A percentile compares a stretch with the other conserved stretches of the same genome.
phyloP scores from a whole-genome alignment of 2,113 vertebrate genomes.

The Leuciscus idus region DNA sequence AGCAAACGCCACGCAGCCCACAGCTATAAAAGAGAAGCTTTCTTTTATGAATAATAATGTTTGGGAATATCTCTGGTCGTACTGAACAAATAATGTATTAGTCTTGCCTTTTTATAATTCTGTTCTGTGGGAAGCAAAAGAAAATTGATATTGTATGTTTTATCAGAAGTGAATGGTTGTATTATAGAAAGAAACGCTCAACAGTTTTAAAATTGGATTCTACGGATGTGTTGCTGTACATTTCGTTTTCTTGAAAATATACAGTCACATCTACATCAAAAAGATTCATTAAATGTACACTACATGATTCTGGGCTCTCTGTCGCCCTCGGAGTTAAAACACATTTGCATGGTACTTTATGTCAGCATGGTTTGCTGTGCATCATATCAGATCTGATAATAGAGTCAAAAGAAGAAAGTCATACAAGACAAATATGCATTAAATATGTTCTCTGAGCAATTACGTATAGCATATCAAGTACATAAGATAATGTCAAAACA shows the following conservation, averaged over 20 bases:
- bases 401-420: neutral
- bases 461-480: neutral
- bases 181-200: neutral
- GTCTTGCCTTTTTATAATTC: slow-evolving; percentile 18
- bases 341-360: neutral
- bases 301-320: neutral
- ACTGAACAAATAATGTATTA: neutral
- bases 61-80: slow-evolving; percentile 14
- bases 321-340: neutral
- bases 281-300: neutral
- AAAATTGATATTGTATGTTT: neutral
- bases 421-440: neutral
- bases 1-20: slow-evolving; percentile 29
- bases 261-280: neutral
- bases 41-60: slow-evolving; percentile 43
- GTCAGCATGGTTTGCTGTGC: no score
- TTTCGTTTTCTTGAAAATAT: neutral
- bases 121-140: neutral
- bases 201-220: neutral
- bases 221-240: neutral
- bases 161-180: neutral
- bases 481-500: neutral
- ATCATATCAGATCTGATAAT: neutral
- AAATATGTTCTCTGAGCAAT: neutral
- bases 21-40: slow-evolving; percentile 37